Evolutionary conservation across 2,888 invertebrate species (phyloP).

Genomic region (Pseudoips prasinana): DNA sequence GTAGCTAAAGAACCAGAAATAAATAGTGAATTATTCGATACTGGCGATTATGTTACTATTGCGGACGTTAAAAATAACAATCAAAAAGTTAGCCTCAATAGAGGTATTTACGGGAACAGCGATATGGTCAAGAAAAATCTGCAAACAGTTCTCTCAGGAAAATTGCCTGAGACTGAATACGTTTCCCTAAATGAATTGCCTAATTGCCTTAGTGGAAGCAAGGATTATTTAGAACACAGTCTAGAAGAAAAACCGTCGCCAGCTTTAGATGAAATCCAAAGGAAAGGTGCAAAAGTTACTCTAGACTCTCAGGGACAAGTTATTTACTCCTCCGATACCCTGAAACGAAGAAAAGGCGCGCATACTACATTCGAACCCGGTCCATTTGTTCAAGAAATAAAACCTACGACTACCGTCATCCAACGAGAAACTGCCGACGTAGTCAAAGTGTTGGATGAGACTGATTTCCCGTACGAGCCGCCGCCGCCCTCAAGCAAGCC

Average conservation of each 20-base stretch:
- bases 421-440: slow-evolving; percentile 67
- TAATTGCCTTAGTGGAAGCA: slow-evolving; percentile 66
- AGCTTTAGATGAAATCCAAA: slow-evolving; percentile 67
- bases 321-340: slow-evolving; percentile 92
- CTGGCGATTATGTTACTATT: slow-evolving; percentile 93
- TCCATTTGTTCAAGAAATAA: slow-evolving; percentile 88
- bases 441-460: slow-evolving; percentile 66
- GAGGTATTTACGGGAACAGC: slow-evolving; percentile 83
- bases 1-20: slow-evolving; percentile 66
- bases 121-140: slow-evolving; percentile 85
- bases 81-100: slow-evolving; percentile 77
- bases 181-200: slow-evolving; percentile 91
- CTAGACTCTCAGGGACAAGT: slow-evolving; percentile 94
- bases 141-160: slow-evolving; percentile 82
- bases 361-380: slow-evolving; percentile 95
- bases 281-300: slow-evolving; percentile 89
- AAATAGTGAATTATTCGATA: slow-evolving; percentile 80
- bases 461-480: slow-evolving; percentile 71
- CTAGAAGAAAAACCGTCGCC: slow-evolving; percentile 55
- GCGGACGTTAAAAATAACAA: slow-evolving; percentile 92
- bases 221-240: slow-evolving; percentile 66
- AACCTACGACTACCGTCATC: slow-evolving; percentile 63
- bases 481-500: slow-evolving; percentile 71
- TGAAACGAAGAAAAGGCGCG: slow-evolving; percentile 89
- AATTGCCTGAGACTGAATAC: slow-evolving; percentile 87